phyloP scores from a whole-genome alignment of 2,888 invertebrate species.

The Troides helena region DNA sequence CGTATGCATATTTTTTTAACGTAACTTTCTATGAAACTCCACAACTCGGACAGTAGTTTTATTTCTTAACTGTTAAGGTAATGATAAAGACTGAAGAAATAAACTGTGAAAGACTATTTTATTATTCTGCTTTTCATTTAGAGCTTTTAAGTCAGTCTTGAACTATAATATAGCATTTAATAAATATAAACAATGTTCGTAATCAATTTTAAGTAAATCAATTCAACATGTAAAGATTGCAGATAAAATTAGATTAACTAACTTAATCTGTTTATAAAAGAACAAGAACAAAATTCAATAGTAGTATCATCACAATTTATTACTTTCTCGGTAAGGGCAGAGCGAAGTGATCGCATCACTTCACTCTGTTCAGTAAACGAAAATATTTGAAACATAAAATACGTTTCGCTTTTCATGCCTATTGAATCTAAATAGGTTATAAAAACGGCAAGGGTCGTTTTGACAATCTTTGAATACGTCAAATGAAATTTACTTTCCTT shows the following conservation, averaged over 20 bases:
- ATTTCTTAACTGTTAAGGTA: no score
- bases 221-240: not conserved
- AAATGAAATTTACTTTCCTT: constrained; percentile 1
- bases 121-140: no score
- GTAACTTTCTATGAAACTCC: no score
- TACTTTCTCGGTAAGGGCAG: constrained; percentile 18
- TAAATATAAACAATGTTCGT: no score
- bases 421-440: constrained; percentile 20
- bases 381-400: constrained; percentile 24
- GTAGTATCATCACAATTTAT: constrained; percentile 26
- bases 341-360: constrained; percentile 18
- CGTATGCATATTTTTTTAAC: no score
- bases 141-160: no score
- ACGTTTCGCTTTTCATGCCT: constrained; percentile 21
- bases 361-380: constrained; percentile 18
- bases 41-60: no score
- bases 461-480: constrained; percentile 1
- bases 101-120: no score
- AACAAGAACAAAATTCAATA: constrained; percentile 24
- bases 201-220: no score
- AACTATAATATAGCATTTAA: no score
- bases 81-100: no score
- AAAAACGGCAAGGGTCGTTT: constrained; percentile 2
- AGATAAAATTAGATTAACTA: constrained; percentile 14
- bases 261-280: constrained; percentile 15